Conservation (phyloP, 2,797 vertebrate genomes). For the Galago senegalensis region DNA sequence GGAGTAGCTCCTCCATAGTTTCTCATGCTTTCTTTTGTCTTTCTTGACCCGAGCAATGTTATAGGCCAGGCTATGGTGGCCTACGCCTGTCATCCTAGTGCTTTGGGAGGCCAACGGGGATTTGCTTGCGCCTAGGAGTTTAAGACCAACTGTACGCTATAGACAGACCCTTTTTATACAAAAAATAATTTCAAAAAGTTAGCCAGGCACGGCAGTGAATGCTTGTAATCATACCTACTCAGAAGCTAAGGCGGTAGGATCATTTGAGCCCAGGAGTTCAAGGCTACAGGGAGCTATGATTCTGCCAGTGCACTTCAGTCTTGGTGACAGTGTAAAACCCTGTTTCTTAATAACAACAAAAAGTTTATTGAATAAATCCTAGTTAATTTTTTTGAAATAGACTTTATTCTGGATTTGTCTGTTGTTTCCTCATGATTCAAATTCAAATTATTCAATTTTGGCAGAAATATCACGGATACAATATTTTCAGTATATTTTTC, state of each 20-base stretch:
- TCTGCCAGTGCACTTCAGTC: neutral
- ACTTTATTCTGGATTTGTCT: slow-evolving; percentile 27
- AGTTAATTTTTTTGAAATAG: neutral
- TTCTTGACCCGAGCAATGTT: neutral
- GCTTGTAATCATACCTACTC: neutral
- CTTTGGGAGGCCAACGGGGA: too few relatives aligned
- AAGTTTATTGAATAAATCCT: neutral
- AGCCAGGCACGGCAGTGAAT: neutral
- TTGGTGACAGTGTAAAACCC: neutral
- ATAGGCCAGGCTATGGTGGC: neutral
- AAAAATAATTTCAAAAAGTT: neutral
- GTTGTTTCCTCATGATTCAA: neutral
- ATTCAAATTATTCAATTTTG: slow-evolving; percentile 1
- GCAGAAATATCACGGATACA: neutral
- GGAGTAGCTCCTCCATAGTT: neutral
- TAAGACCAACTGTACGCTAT: neutral
- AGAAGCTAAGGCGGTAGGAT: neutral
- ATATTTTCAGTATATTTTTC: neutral
- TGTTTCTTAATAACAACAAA: neutral
- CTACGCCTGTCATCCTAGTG: too few relatives aligned
- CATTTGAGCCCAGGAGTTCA: neutral
- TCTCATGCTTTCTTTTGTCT: neutral
- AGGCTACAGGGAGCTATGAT: neutral
- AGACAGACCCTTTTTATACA: neutral
- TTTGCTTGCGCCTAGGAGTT: neutral